Conservation (phyloP, 2,888 invertebrate genomes). For the Sylvicola cinctus region DNA sequence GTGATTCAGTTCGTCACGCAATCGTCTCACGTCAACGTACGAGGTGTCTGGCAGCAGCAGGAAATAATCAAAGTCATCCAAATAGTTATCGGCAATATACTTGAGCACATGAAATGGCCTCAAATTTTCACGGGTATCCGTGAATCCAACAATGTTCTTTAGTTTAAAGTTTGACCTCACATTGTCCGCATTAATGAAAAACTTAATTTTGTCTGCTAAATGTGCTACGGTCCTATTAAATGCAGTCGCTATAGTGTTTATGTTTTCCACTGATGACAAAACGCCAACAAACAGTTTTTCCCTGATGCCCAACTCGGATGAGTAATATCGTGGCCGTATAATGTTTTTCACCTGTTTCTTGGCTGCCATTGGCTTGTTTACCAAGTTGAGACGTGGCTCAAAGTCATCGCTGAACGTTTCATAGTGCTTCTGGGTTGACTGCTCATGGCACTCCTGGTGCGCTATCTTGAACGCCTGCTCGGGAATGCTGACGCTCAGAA, state of each 20-base stretch:
- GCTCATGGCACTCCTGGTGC: conserved; percentile 23
- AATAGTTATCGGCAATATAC: conserved; percentile 73
- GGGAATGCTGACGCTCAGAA: conserved; percentile 21
- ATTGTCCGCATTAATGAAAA: conserved; percentile 46
- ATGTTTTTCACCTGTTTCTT: conserved; percentile 35
- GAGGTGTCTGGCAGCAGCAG: conserved; percentile 68
- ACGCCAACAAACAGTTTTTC: conserved; percentile 77
- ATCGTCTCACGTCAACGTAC: conserved; percentile 60
- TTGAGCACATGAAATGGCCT: conserved; percentile 75
- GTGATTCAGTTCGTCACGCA: conserved; percentile 48
- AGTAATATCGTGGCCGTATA: conserved; percentile 77
- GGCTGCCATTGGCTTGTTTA: conserved; percentile 25
- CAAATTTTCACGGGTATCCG: conserved; percentile 52
- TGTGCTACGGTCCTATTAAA: conserved; percentile 78
- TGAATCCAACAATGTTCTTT: conserved; percentile 69
- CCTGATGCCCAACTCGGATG: conserved; percentile 83
- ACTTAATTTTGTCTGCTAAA: conserved; percentile 62
- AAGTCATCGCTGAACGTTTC: conserved; percentile 19
- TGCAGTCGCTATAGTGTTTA: conserved; percentile 52
- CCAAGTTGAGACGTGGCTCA: conserved; percentile 25
- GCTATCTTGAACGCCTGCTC: conserved; percentile 22
- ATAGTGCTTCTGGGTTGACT: neutral
- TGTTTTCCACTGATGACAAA: conserved; percentile 52
- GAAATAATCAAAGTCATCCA: conserved; percentile 84
- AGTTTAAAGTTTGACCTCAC: conserved; percentile 30